These are phyloP conservation scores for Coecobrya sp. DNA, from an alignment of 2,888 invertebrate genomes.

Conservation along the genomic window DNA sequence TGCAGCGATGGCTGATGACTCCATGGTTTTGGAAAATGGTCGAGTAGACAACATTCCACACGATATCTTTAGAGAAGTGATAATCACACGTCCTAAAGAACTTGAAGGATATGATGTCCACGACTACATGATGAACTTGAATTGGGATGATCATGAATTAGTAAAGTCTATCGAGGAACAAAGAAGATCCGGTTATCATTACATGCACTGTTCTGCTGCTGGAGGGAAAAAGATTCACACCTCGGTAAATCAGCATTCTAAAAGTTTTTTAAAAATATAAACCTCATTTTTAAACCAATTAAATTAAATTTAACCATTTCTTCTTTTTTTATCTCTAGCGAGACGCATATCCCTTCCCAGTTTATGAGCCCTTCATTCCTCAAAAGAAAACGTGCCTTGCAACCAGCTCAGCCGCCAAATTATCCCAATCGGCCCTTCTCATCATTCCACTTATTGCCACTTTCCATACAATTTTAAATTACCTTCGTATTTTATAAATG, in stretches of 20 bases:
- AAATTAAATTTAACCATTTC: background rate
- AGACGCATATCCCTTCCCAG: constrained; percentile 54
- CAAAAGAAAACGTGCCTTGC: background rate
- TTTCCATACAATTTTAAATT: no score
- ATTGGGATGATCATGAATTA: constrained; percentile 69
- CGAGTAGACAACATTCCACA: constrained; percentile 55
- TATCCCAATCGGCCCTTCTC: background rate
- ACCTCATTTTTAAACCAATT: background rate
- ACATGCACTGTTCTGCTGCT: constrained; percentile 67
- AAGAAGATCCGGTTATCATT: constrained; percentile 58
- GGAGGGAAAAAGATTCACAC: constrained; percentile 74
- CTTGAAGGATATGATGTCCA: constrained; percentile 63
- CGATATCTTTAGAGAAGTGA: constrained; percentile 62
- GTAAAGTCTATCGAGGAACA: constrained; percentile 40
- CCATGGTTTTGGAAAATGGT: constrained; percentile 68
- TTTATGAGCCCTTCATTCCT: constrained; percentile 40
- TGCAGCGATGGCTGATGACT: constrained; percentile 66
- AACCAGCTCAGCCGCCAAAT: background rate
- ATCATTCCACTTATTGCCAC: no score
- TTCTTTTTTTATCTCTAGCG: constrained; percentile 22
- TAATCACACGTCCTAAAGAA: constrained; percentile 55
- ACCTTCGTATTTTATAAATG: no score
- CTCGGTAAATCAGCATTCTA: constrained; percentile 19
- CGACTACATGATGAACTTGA: constrained; percentile 76
- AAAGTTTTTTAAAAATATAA: background rate